phyloP scores from a whole-genome alignment of 2,888 invertebrate species.

The Cantharis lateralis region DNA sequence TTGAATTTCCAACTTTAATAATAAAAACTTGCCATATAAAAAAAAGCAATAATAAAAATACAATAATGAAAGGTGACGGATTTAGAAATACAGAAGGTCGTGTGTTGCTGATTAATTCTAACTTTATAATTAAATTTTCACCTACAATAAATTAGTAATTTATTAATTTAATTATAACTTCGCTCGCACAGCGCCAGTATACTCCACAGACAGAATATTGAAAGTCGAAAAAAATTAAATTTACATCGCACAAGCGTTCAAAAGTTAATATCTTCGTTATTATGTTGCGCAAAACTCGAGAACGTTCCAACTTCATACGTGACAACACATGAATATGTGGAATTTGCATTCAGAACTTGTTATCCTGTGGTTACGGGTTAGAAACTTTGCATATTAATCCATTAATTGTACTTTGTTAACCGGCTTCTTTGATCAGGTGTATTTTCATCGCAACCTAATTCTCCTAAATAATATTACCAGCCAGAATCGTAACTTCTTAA shows the following conservation, averaged over 20 bases:
- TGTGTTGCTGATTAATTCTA: not conserved
- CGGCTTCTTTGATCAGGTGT: slow-evolving; percentile 32
- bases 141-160: not conserved
- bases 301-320: slow-evolving; percentile 35
- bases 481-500: not conserved
- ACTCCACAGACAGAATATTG: not conserved
- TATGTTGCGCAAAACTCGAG: slow-evolving; percentile 11
- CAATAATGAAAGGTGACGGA: not conserved
- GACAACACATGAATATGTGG: slow-evolving; percentile 29
- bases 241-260: not conserved
- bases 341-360: slow-evolving; percentile 37
- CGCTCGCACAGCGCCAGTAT: not conserved
- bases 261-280: slow-evolving; percentile 20
- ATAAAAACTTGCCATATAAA: not conserved
- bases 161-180: not conserved
- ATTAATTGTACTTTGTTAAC: slow-evolving; percentile 36
- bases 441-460: not conserved
- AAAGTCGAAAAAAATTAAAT: not conserved
- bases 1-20: not conserved
- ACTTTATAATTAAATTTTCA: not conserved
- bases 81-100: not conserved
- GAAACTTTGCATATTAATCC: slow-evolving; percentile 41
- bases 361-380: slow-evolving; percentile 27
- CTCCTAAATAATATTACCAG: not conserved
- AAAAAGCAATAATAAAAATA: not conserved